These are phyloP conservation scores for Piaya cayana DNA, from an alignment of 2,113 vertebrate species.

Conservation along the genomic window DNA sequence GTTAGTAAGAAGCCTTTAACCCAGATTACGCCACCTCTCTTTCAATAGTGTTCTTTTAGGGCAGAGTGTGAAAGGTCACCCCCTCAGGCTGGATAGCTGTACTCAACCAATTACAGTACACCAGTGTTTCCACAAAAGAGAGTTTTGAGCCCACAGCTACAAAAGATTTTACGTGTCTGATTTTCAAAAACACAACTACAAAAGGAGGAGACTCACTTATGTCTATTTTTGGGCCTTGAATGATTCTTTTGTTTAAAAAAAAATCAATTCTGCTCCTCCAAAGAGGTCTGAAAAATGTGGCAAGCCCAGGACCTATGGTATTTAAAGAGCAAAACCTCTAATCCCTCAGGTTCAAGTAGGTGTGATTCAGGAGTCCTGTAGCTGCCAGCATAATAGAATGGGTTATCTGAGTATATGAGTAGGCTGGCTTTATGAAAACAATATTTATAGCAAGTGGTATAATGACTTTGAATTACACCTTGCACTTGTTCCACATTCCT, in stretches of 20 bases:
- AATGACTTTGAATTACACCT: neutral
- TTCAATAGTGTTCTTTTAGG: slow-evolving; percentile 88
- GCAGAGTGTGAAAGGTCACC: slow-evolving; percentile 88
- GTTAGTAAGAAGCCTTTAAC: slow-evolving; percentile 92
- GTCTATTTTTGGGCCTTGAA: slow-evolving; percentile 20
- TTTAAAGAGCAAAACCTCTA: slow-evolving; percentile 34
- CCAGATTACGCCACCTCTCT: slow-evolving; percentile 86
- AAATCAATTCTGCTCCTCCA: slow-evolving; percentile 3
- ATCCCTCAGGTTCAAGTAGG: slow-evolving; percentile 41
- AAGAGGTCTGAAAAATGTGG: slow-evolving; percentile 23
- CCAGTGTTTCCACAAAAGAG: slow-evolving; percentile 80
- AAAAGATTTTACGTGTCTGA: slow-evolving; percentile 80
- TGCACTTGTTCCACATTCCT: neutral
- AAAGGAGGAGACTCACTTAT: slow-evolving; percentile 27
- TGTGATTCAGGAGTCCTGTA: neutral
- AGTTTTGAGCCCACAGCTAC: slow-evolving; percentile 72
- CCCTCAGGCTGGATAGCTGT: slow-evolving; percentile 88
- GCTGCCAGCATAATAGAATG: slow-evolving; percentile 19
- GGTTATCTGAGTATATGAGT: slow-evolving; percentile 26
- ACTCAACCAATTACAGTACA: slow-evolving; percentile 88
- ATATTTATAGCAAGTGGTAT: neutral
- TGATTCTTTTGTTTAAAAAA: neutral
- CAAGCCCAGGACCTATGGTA: neutral
- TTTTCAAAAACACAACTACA: slow-evolving; percentile 62
- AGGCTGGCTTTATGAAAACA: slow-evolving; percentile 20